Base-by-base conservation (phyloP, 2,113 vertebrate genomes). In the Podarcis raffonei region DNA sequence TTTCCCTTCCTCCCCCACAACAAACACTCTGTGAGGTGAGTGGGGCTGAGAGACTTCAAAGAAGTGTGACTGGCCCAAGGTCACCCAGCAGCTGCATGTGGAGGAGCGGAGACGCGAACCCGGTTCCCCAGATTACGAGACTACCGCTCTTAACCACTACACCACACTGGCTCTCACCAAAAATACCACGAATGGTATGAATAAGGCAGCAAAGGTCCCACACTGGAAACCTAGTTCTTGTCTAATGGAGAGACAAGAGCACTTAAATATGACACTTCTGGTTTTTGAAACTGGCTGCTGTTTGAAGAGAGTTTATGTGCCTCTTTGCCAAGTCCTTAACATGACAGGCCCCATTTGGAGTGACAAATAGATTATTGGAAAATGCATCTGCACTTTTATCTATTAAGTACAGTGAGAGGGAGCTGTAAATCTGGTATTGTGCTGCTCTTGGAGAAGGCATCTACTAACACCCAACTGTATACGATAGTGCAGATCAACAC, bases 321-420 rank as follows among this genome's bases (percentile, higher is more conserved):
- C 53, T 89, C 91, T 95, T 93, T 89, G 88, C 87, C 80, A 90
- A 86, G 77, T 57, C 86, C 89, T 91, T 90, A 89, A 59, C 66
- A 32, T 83, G 89, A 93, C 86, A 94, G 79, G 76, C 22, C 84
- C 93, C 83, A 59, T 74, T 85, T 35, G 83, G 85, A 91, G 35
- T 76, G 91, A 85, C 3, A n/a, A 89, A 94, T 79, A 92, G 94
- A 93, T 94, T 89, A 94, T 74, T 93, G 89, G 86, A 90, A 95
- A 95, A 94, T 27, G 25, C 88, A 94, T 93, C 89, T 87, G 86
- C 91, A 89, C 65, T 87, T 93, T 89, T 87, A 90, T 94, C 80
- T 93, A 18, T 86, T 87, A 93, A 92, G 76, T 32, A 72, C 84
- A 72, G 85, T 71, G 81, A 89, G 79, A 35, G 15, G 85, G 59